Base-by-base conservation (phyloP, 2,113 vertebrate species). In the Gymnarchus niloticus region DNA sequence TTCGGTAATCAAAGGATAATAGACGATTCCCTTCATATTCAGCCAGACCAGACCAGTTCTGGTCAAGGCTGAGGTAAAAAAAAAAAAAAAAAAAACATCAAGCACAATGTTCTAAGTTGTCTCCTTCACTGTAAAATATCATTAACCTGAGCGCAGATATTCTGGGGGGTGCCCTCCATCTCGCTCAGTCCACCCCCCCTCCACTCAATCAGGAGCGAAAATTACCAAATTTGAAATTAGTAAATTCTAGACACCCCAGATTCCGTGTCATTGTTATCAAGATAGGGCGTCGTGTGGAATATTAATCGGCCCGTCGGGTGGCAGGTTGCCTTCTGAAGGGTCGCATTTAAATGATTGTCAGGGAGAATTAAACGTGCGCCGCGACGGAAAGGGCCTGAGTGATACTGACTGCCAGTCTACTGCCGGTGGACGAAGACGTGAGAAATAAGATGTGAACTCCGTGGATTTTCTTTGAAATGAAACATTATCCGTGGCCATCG, bases 111-210 rank as follows among this genome's bases (percentile, higher is more conserved):
- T 93, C 94, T 91, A 92, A 93, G 91, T 92, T 91, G 91, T 89
- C 88, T 90, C 90, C 86, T 87, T 89, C 87, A 87, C 92, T 90
- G 90, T 92, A 91, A 92, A 93, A 93, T 92, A 93, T 95, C 94
- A 94, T 94, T 93, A 94, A 95, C 91, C 91, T 91, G 93, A 94
- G 93, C 91, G 92, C 91, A 88, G 90, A 86, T 44, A 44, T 94
- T 92, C 88, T 86, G 91, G 87, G 87, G 91, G 92, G 87, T 89
- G 83, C 88, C 91, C 92, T 89, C 85, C 89, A 87, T 28, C 73
- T 21, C 86, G 48, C 21, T 25, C 85, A 6, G 5, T 17, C 88
- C 85, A 88, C 87, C 37, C 73, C 48, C 86, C 59, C n/a, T 25
- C 85, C 84, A 88, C 91, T 93, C 91, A 92, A 93, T 94, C 92